Conservation (phyloP, 2,888 invertebrate species). For the Cataglyphis livida region DNA sequence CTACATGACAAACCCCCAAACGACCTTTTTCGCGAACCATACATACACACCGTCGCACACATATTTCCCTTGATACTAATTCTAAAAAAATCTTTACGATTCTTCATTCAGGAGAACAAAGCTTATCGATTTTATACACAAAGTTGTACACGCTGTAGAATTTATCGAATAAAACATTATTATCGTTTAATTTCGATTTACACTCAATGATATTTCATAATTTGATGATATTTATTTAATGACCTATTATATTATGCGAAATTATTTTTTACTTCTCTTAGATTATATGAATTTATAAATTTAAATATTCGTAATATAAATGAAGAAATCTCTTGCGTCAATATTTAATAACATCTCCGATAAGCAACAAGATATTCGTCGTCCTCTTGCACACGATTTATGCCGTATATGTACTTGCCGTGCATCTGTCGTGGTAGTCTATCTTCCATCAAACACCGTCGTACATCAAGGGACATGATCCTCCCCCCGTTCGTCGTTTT, state of each 20-base stretch:
- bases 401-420: background rate
- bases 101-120: background rate
- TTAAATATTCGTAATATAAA: background rate
- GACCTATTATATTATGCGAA: background rate
- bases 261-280: background rate
- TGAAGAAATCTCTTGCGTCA: background rate
- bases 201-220: background rate
- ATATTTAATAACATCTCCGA: background rate
- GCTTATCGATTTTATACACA: background rate
- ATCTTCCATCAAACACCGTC: slow-evolving; percentile 54
- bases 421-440: background rate
- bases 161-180: background rate
- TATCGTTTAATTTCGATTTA: background rate
- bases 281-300: background rate
- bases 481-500: slow-evolving; percentile 39
- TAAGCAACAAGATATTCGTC: background rate
- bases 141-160: background rate
- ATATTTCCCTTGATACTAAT: slow-evolving; percentile 41
- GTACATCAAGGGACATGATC: slow-evolving; percentile 62
- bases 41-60: slow-evolving; percentile 13
- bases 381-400: slow-evolving; percentile 53
- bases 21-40: background rate
- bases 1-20: slow-evolving; percentile 23
- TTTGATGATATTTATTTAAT: too few species aligned
- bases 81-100: slow-evolving; percentile 17